Evolutionary conservation across 2,797 vertebrate species (phyloP), one percentile per base, ranked within the genome.

Genomic region (Chiloscyllium punctatum): DNA sequence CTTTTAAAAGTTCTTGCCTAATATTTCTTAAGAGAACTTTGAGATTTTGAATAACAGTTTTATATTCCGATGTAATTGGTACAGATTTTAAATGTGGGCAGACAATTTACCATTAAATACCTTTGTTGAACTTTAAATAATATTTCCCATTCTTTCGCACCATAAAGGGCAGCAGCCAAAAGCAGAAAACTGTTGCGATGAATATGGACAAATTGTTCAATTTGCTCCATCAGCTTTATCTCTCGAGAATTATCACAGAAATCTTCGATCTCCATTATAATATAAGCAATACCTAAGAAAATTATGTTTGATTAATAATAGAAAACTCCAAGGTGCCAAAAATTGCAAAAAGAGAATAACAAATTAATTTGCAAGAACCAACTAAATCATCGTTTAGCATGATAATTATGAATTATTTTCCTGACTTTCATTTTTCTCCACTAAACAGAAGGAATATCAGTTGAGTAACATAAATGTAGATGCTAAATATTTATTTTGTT

Each of bases 101-200:
- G 11, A 33, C 4, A 37, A 51, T 95, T 51, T 48, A n/a, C 42
- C 33, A 94, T 79, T 21, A 95, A 96, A 71, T 98, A 99, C 99
- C 98, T 99, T 96, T 97, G 97, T 96, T 99, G 99, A 97, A 99
- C 97, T 96, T 95, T 96, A 91, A 98, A 98, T 97, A 98, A 97
- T 53, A 97, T 87, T 48, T 97, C 97, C 97, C 98, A 96, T 96
- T 99, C 98, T 96, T 96, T 97, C 62, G 97, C 96, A 62, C 98
- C 98, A 96, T 98, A 98, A 87, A 98, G 98, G 90, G 98, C 98
- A 27, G 98, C 97, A 96, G 96, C 97, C 9, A 99, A 97, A 96
- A 99, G 97, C 95, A 99, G 96, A 96, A 99, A 99, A 96, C 98
- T 97, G 97, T 99, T 99, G 72, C 98, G 97, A 96, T 99, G 99